A percentile compares a stretch with the other conserved stretches of the same genome.
These are phyloP conservation scores for Ypsolopha scabrella DNA, from an alignment of 2,888 invertebrate species.

Conservation along the genomic window DNA sequence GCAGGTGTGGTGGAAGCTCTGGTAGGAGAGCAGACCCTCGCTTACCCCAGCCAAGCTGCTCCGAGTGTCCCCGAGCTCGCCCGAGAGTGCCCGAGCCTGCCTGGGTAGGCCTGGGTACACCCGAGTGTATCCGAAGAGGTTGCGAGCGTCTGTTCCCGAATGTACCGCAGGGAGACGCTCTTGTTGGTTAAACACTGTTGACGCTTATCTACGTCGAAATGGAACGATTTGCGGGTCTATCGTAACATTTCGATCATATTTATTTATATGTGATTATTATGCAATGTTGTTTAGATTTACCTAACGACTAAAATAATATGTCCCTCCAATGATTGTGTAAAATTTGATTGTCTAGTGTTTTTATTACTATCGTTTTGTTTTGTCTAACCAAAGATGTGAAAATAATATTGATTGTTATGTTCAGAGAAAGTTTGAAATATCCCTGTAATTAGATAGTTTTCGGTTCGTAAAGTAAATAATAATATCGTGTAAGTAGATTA, in stretches of 20 bases:
- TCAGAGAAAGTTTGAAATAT: constrained; percentile 47
- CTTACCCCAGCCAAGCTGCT: not conserved
- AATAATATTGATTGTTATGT: constrained; percentile 40
- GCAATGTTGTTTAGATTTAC: constrained; percentile 66
- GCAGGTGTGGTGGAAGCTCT: constrained; percentile 90
- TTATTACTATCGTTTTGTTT: constrained; percentile 53
- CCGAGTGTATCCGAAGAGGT: not conserved
- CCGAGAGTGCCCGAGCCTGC: constrained; percentile 4
- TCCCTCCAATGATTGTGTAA: constrained; percentile 67
- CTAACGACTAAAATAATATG: constrained; percentile 60
- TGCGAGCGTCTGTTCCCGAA: not conserved
- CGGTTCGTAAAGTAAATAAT: constrained; percentile 52
- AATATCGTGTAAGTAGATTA: constrained; percentile 54
- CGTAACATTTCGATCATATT: constrained; percentile 59
- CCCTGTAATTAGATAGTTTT: constrained; percentile 65
- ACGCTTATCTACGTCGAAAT: constrained; percentile 60
- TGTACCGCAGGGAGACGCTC: not conserved
- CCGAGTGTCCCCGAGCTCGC: not conserved
- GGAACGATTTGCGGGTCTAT: constrained; percentile 44
- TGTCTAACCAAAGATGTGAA: constrained; percentile 64
- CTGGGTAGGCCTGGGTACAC: constrained; percentile 9
- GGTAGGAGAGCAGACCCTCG: constrained; percentile 61
- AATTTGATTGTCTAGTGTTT: constrained; percentile 61
- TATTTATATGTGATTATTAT: constrained; percentile 62
- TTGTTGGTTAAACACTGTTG: constrained; percentile 38